Evolutionary conservation across 2,113 vertebrate genomes (phyloP), one percentile per base, ranked within the genome.

Genomic region (Salvelinus namaycush): DNA sequence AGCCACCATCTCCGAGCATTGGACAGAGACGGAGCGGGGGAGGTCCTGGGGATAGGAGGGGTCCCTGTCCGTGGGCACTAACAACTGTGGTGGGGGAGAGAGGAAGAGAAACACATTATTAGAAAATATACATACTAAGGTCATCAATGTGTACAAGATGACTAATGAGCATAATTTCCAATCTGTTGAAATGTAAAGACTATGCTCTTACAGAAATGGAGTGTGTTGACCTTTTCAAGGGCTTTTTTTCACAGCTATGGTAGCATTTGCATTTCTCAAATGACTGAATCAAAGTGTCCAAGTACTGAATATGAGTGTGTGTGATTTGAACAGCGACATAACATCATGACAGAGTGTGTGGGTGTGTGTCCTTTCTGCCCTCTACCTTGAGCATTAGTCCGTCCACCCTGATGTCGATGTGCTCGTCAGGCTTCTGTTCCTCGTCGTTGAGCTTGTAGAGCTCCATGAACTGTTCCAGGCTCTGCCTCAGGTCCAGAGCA

Each of bases 331-430:
- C 2, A 22, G 4, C 51, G 9, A 16, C 4, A 34, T 48, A 24
- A 18, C 14, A 20, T 57, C 16, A 9, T 22, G 39, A 44, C 39
- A 20, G 54, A 9, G 67, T 11, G 14, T 44, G 6, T 68, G 27
- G 6, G 11, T n/a, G 68, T 20, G 34, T n/a, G 3, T 31, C 7
- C 16, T 9, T 12, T 16, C 4, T 22, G 39, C 12, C 72, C 16
- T 54, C 0, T 92, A 99, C 98, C 96, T 99, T 99, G 31, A 99
- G 89, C 97, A 99, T 99, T 74, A 99, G 94, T 76, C 97, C 97
- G 73, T 99, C 97, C 70, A 99, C 80, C 87, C 95, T 94, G 84
- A 99, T 82, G 90, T 99, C 98, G 27, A 99, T 94, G 72, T 99
- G 98, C 80, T 99, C 97, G 18, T 99, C 97, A 0, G 96, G 96